Percentiles rank a stretch among this genome's conserved stretches.
Evolutionary conservation across 2,113 vertebrate genomes (phyloP).

Genomic region (Chiloscyllium plagiosum): DNA sequence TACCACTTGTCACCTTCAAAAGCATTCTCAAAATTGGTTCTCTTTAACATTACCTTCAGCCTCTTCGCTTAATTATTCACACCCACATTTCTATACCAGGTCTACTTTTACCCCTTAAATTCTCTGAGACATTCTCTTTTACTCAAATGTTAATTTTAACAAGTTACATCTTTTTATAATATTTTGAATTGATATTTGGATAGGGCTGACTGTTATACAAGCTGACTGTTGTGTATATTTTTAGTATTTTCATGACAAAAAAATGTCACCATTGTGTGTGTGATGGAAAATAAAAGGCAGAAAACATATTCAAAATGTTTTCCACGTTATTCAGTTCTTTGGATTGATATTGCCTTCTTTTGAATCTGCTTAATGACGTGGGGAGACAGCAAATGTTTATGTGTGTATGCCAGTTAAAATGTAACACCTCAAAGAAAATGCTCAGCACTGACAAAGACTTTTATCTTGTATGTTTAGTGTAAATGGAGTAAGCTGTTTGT

Average conservation of each 20-base stretch:
- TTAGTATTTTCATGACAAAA: slow-evolving; percentile 24
- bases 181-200: slow-evolving; percentile 30
- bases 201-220: background rate
- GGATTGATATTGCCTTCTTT: slow-evolving; percentile 33
- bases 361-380: slow-evolving; percentile 16
- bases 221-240: background rate
- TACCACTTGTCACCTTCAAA: background rate
- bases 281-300: slow-evolving; percentile 15
- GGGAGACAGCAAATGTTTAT: slow-evolving; percentile 25
- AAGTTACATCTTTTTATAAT: background rate
- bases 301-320: slow-evolving; percentile 20
- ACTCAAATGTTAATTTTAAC: background rate
- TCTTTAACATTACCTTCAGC: background rate
- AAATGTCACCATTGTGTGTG: background rate
- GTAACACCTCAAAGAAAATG: slow-evolving; percentile 44
- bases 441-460: slow-evolving; percentile 45
- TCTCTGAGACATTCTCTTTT: background rate
- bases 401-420: slow-evolving; percentile 26
- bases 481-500: slow-evolving; percentile 42
- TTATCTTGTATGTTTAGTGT: slow-evolving; percentile 46
- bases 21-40: background rate
- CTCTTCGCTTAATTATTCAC: background rate
- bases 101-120: background rate
- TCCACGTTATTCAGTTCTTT: background rate
- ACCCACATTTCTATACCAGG: background rate